These are phyloP conservation scores for Astreopora myriophthalma DNA, from an alignment of 64 coral and sea anemone genomes.

Conservation along the genomic window DNA sequence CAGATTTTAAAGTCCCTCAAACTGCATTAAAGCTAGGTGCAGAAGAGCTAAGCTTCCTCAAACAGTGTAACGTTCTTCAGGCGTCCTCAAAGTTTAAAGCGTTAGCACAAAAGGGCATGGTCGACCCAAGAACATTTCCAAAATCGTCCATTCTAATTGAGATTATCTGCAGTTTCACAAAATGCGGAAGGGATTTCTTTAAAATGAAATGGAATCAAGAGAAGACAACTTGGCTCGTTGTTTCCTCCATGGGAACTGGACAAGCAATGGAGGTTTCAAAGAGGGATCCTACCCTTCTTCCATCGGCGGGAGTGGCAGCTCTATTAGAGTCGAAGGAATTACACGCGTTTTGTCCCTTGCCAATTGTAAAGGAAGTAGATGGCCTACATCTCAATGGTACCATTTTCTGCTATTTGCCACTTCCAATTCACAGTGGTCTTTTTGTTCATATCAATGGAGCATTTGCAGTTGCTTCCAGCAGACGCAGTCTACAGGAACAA, in stretches of 20 bases:
- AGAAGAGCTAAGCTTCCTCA: conserved; percentile 27
- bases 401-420: conserved; percentile 77
- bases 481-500: conserved; percentile 54
- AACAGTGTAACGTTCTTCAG: conserved; percentile 74
- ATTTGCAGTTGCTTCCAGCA: conserved; percentile 63
- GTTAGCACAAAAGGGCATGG: not conserved
- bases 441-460: conserved; percentile 81
- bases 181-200: not conserved
- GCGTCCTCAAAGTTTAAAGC: not conserved
- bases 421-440: conserved; percentile 75
- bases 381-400: not conserved
- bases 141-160: conserved; percentile 45
- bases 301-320: conserved; percentile 69
- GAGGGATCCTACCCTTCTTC: conserved; percentile 31
- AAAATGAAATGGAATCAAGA: accelerated
- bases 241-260: conserved; percentile 53
- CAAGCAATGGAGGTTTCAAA: conserved; percentile 14
- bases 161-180: not conserved
- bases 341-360: not conserved
- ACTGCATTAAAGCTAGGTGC: not conserved
- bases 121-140: not conserved
- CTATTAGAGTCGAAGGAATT: not conserved
- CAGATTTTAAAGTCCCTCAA: not conserved
- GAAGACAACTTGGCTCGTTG: conserved; percentile 50
- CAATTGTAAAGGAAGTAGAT: not conserved